Base-by-base conservation (phyloP, 2,797 vertebrate genomes). In the Harpagifer antarcticus region DNA sequence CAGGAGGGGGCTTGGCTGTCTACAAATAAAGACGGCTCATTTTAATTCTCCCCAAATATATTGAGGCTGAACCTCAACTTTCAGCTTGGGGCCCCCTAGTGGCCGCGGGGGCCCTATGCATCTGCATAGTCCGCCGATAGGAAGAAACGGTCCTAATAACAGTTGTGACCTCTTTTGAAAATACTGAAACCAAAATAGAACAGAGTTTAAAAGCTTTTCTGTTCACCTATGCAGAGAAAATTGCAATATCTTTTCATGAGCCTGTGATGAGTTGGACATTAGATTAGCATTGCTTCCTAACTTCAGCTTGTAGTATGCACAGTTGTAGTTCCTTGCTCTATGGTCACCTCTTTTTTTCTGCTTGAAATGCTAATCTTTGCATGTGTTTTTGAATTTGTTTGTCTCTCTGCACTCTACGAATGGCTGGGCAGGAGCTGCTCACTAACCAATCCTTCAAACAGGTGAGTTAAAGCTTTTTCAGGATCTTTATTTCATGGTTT, bases 381-480 rank as follows among this genome's bases (percentile, higher is more conserved):
- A 94, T 92, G 94, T 94, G 79, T 95, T 91, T 87, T 87, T 91
- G 85, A 72, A 90, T 91, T 86, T 92, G 83, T 89, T 81, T 85
- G 56, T 91, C 89, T 82, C 91, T 83, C 57, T 95, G 87, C 92
- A 79, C 91, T 88, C 95, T 95, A 90, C 59, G 91, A 89, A 90
- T 96, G 93, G 86, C 96, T 96, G 93, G 91, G 90, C 96, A 99
- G 97, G 97, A 99, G 91, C 96, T 98, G 96, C 95, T 98, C 96
- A 97, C 96, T 98, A 98, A 99, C 94, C 94, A 96, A 93, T 95
- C 95, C 94, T 96, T 94, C 91, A 97, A 96, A 92, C 96, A 97
- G 97, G 97, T 98, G 94, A 98, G 97, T 97, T 71, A 45, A 75
- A 56, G 56, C 37, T 72, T 58, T 63, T 78, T 16, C 54, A 61